Conservation (phyloP, 2,113 vertebrate genomes). For the Arenaria interpres region DNA sequence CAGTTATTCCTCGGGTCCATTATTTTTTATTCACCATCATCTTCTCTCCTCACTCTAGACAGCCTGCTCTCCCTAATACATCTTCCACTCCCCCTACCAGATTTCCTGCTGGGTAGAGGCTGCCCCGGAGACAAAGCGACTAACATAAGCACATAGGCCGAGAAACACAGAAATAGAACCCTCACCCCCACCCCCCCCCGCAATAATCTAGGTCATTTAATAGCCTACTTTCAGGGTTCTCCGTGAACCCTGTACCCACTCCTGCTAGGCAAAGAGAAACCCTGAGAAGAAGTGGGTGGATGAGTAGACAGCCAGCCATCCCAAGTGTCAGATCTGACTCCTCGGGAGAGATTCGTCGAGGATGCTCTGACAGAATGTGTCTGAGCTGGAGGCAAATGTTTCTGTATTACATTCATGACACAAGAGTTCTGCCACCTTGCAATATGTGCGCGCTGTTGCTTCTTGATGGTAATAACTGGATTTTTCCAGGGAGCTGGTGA, state of each 20-base stretch:
- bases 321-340: slow-evolving; percentile 69
- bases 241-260: slow-evolving; percentile 50
- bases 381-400: slow-evolving; percentile 70
- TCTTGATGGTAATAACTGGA: slow-evolving; percentile 24
- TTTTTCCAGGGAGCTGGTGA: not conserved
- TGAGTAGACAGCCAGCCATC: slow-evolving; percentile 70
- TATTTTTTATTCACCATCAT: slow-evolving; percentile 55
- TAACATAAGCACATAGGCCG: not conserved
- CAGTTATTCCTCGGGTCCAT: slow-evolving; percentile 47
- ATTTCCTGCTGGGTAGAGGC: slow-evolving; percentile 45
- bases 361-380: slow-evolving; percentile 71
- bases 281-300: slow-evolving; percentile 71
- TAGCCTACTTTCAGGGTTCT: slow-evolving; percentile 66
- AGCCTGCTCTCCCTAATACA: slow-evolving; percentile 1
- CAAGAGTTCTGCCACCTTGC: slow-evolving; percentile 51
- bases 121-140: slow-evolving; percentile 27
- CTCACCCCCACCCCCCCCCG: not conserved
- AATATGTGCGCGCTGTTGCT: not conserved
- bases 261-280: slow-evolving; percentile 69
- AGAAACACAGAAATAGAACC: slow-evolving; percentile 49
- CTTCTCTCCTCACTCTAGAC: slow-evolving; percentile 11
- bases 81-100: slow-evolving; percentile 20
- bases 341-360: slow-evolving; percentile 32
- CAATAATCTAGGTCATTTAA: slow-evolving; percentile 68
- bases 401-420: slow-evolving; percentile 59